Base-by-base conservation (phyloP, 2,888 invertebrate species). In the Synergus gifuensis region DNA sequence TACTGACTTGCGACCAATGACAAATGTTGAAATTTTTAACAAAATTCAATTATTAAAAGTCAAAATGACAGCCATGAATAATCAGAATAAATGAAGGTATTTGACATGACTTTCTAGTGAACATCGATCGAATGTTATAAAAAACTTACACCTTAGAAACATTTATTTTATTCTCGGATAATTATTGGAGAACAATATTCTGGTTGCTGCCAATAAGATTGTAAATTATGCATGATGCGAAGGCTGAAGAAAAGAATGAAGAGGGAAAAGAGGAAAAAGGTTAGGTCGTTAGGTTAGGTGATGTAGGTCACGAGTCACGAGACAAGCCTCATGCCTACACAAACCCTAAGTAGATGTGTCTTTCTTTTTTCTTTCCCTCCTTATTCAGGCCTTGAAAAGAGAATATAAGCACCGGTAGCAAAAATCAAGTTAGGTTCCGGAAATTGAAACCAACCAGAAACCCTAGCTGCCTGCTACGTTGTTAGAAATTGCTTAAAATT, bases 171-270 rank as follows among this genome's bases (percentile, higher is more conserved):
- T 67, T 46, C 67, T 22, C 12, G 18, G 46, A 28, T 18, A 67
- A n/a, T 67, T 18, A n/a, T 46, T 44, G 40, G 44, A 9, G 66
- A 66, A 64, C 36, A 8, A 64, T 28, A 40, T 64, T 42, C 66
- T 42, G 16, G 18, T 22, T 44, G 22, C 18, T 46, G 22, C 46
- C 46, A 22, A 46, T 67, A 67, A 67, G n/a, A 46, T 67, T 5
- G 67, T 44, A 46, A 67, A 67, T 46, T 67, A 67, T 67, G 67
- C 67, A 67, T 46, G 67, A 22, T 22, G 67, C 22, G 22, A 46
- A 42, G 66, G n/a, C 18, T 42, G 42, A 66, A 66, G 14, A 14
- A 14, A 2, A 14, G 62, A 62, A 44, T 7, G 18, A 18, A 40
- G 3, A 36, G 18, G 12, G 7, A n/a, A 36, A 36, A 36, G 64